Conservation (phyloP, 2,113 vertebrate genomes). For the Indri indri region DNA sequence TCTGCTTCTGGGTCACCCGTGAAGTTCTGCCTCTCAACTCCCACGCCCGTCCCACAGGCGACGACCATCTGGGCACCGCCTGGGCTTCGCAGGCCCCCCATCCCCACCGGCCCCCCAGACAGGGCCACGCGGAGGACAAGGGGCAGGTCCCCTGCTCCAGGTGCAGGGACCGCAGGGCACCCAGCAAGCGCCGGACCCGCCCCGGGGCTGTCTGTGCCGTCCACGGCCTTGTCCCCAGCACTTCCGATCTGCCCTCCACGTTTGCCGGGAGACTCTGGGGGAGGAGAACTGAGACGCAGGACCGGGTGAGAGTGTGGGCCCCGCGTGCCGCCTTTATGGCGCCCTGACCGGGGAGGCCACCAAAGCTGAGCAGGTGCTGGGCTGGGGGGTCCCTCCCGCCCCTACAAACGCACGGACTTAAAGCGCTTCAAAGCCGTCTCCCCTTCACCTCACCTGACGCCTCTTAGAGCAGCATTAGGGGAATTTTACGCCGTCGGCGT, state of each 20-base stretch:
- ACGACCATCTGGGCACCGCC: no score
- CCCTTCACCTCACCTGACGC: background rate
- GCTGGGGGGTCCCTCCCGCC: background rate
- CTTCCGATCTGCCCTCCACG: background rate
- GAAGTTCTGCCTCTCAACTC: background rate
- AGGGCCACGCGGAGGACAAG: no score
- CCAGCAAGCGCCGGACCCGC: background rate
- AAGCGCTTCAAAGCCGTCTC: background rate
- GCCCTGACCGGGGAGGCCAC: background rate
- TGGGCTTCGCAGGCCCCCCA: no score
- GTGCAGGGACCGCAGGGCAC: background rate
- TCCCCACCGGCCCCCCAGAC: background rate
- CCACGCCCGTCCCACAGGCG: background rate
- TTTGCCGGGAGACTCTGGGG: background rate
- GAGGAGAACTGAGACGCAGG: background rate
- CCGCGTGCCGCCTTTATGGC: background rate
- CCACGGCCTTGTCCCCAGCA: background rate
- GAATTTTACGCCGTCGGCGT: no score
- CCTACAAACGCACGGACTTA: background rate
- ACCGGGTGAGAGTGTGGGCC: background rate
- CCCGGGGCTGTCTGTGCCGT: no score
- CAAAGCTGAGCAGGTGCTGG: fast-evolving
- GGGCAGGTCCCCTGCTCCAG: background rate
- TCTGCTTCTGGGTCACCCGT: background rate
- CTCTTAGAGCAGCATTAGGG: background rate